These are phyloP conservation scores for Cervus canadensis DNA, from an alignment of 2,113 vertebrate species.

Conservation along the genomic window DNA sequence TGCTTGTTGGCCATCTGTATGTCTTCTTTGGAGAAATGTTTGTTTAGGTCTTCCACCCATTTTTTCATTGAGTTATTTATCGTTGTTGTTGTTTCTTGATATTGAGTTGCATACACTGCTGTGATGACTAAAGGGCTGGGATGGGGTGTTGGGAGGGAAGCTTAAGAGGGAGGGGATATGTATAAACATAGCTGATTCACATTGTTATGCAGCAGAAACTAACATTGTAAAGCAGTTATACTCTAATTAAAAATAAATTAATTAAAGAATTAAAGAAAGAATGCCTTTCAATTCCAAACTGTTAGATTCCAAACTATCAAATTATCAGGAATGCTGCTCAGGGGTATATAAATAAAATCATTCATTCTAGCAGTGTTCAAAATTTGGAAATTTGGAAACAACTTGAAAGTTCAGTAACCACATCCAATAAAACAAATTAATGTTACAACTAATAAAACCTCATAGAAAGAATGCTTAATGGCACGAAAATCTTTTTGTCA, in stretches of 20 bases:
- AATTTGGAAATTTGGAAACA: not conserved
- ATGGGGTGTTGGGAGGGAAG: not conserved
- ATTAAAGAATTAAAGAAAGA: not conserved
- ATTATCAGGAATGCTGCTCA: not conserved
- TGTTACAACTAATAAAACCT: not conserved
- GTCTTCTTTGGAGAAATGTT: not conserved
- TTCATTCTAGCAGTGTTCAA: not conserved
- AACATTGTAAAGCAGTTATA: not conserved
- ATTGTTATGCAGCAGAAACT: not conserved
- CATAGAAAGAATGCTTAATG: not conserved
- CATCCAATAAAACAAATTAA: not conserved
- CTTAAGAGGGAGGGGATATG: not conserved
- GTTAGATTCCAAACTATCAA: not conserved
- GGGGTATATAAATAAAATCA: not conserved
- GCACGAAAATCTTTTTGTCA: not conserved
- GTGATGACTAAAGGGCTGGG: not conserved
- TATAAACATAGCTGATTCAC: not conserved
- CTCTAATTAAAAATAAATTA: not conserved
- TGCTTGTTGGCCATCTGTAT: not conserved
- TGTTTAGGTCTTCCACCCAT: not conserved
- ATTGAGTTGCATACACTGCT: not conserved
- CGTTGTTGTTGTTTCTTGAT: not conserved
- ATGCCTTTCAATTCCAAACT: not conserved
- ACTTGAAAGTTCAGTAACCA: not conserved
- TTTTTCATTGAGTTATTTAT: not conserved